Percentiles rank a stretch among this genome's conserved stretches.
phyloP scores from a whole-genome alignment of 35 echinoderm and acorn worm genomes.

The Amphiura filiformis region DNA sequence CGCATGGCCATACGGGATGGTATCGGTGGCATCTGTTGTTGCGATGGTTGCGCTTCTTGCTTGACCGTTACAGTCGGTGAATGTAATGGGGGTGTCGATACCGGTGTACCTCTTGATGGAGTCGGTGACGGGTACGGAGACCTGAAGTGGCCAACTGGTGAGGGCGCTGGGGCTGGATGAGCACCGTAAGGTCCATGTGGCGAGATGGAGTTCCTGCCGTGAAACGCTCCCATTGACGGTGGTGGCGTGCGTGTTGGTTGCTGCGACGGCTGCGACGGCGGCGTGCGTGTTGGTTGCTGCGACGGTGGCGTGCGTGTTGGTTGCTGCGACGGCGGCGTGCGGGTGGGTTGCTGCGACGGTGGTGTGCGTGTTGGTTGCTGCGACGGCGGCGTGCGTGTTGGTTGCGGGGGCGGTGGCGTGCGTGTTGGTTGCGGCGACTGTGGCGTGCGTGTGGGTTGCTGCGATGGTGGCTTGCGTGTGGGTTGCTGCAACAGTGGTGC shows the following conservation, averaged over 20 bases:
- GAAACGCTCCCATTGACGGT: not conserved
- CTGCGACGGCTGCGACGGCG: no score
- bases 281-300: not conserved
- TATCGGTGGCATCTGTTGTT: not conserved
- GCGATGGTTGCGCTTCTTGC: not conserved
- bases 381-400: no score
- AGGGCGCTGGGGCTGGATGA: not conserved
- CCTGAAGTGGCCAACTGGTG: not conserved
- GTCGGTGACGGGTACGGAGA: not conserved
- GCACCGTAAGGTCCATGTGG: not conserved
- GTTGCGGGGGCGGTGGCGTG: no score
- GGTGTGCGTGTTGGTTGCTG: no score
- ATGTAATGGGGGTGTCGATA: conserved; percentile 1
- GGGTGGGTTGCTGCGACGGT: no score
- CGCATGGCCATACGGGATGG: conserved; percentile 6
- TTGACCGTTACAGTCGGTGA: not conserved
- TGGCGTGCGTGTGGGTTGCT: no score
- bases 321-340: no score
- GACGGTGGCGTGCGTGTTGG: no score
- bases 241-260: no score
- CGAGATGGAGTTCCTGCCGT: not conserved
- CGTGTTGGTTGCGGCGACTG: no score
- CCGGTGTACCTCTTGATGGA: not conserved
- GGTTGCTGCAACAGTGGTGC: no score
- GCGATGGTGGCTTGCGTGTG: no score